Conservation (phyloP, 1,140 invertebrate genomes). For the Penaeus vannamei region DNA sequence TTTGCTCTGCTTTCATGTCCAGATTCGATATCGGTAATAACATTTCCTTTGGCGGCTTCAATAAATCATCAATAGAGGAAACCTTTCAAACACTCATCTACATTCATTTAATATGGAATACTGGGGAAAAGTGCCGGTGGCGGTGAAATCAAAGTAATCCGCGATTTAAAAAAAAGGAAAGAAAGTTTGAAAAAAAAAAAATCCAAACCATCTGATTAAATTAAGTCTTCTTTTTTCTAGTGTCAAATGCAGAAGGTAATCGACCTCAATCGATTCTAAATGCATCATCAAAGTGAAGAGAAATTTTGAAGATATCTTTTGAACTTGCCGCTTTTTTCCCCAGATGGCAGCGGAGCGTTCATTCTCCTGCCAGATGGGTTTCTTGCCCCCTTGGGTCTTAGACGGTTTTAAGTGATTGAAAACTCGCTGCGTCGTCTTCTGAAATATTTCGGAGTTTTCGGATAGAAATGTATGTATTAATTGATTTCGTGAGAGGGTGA, state of each 20-base stretch:
- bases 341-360: constrained; percentile 1
- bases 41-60: too few species aligned
- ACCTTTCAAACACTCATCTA: too few species aligned
- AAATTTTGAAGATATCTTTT: constrained; percentile 43
- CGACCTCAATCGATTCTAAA: constrained; percentile 48
- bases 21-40: too few species aligned
- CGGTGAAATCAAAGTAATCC: background rate
- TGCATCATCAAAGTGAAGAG: constrained; percentile 24
- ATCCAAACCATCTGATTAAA: constrained; percentile 39
- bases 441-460: too few species aligned
- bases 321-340: constrained; percentile 20
- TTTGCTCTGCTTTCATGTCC: too few species aligned
- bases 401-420: constrained; percentile 48
- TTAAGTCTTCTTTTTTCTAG: background rate
- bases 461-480: too few species aligned
- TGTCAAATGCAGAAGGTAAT: constrained; percentile 49
- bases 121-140: background rate
- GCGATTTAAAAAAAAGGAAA: background rate
- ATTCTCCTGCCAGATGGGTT: constrained; percentile 16
- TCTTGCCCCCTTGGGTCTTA: constrained; percentile 1
- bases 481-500: constrained; percentile 28
- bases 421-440: background rate
- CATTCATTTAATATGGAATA: too few species aligned
- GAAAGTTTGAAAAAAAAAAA: constrained; percentile 1
- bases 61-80: too few species aligned